These are phyloP conservation scores for Solenodon paradoxus DNA, from an alignment of 2,113 vertebrate species.

Conservation along the genomic window DNA sequence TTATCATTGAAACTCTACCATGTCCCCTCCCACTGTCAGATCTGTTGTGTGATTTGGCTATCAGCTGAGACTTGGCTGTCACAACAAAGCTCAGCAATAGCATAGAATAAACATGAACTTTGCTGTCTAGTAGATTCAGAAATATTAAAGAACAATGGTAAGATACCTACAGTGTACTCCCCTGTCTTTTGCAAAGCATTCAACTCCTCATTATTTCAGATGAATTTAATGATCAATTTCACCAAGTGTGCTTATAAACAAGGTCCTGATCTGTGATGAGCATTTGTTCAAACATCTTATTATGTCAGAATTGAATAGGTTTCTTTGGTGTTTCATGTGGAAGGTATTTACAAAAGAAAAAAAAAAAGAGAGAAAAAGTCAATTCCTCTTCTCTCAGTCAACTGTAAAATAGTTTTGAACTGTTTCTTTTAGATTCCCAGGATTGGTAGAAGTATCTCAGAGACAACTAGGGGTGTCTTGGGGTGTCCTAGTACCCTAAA, in stretches of 20 bases:
- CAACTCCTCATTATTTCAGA: not conserved
- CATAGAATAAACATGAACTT: not conserved
- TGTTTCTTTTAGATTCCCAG: not conserved
- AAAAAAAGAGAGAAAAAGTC: not conserved
- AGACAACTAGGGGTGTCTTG: too few species aligned
- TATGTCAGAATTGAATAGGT: not conserved
- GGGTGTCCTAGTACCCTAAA: not conserved
- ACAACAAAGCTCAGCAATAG: not conserved
- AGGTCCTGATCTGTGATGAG: not conserved
- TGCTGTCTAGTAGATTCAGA: not conserved
- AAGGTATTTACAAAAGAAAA: not conserved
- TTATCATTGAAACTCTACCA: not conserved
- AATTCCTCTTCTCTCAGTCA: not conserved
- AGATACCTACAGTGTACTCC: not conserved
- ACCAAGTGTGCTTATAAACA: not conserved
- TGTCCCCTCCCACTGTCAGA: not conserved
- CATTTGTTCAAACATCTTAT: not conserved
- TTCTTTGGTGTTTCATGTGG: not conserved
- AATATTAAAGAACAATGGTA: not conserved
- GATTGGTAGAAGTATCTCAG: not conserved
- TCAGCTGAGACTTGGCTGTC: not conserved
- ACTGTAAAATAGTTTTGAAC: not conserved
- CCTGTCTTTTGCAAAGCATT: not conserved
- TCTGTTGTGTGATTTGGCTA: not conserved
- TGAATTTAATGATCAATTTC: not conserved